Conservation (phyloP, 2,888 invertebrate genomes). For the Leptinotarsa rubiginosa region DNA sequence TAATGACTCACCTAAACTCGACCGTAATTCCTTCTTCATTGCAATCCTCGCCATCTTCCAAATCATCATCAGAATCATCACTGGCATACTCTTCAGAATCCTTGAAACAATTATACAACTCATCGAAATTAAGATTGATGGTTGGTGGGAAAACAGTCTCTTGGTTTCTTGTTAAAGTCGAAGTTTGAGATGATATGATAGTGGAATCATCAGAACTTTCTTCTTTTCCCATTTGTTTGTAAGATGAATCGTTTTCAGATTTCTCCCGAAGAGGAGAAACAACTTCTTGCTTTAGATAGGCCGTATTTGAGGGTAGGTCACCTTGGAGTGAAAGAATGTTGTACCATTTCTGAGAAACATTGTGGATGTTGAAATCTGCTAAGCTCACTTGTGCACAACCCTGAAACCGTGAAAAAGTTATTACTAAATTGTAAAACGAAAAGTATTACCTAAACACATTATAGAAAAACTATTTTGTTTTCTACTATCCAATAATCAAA, state of each 20-base stretch:
- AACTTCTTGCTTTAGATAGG: slow-evolving; percentile 68
- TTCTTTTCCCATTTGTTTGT: slow-evolving; percentile 71
- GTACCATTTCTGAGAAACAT: slow-evolving; percentile 90
- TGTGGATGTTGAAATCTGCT: slow-evolving; percentile 91
- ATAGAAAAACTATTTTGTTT: too few relatives aligned
- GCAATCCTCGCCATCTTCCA: slow-evolving; percentile 60
- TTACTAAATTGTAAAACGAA: too few relatives aligned
- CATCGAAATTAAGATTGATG: slow-evolving; percentile 69
- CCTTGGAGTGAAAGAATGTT: slow-evolving; percentile 86
- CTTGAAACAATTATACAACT: slow-evolving; percentile 66
- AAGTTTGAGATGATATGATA: slow-evolving; percentile 95
- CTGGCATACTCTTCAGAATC: slow-evolving; percentile 62
- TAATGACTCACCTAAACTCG: not conserved
- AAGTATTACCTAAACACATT: too few relatives aligned
- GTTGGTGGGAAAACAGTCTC: slow-evolving; percentile 69
- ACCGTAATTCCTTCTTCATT: slow-evolving; percentile 47
- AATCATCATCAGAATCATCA: slow-evolving; percentile 66
- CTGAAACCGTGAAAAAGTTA: slow-evolving; percentile 68
- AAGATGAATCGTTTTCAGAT: slow-evolving; percentile 54
- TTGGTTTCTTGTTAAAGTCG: slow-evolving; percentile 92
- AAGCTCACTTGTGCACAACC: slow-evolving; percentile 96
- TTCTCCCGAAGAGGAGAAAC: slow-evolving; percentile 68
- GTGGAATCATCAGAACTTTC: slow-evolving; percentile 98
- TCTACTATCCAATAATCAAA: too few relatives aligned
- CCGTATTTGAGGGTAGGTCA: slow-evolving; percentile 39